Conservation (phyloP, 2,113 vertebrate species). For the Myrmecobius fasciatus region DNA sequence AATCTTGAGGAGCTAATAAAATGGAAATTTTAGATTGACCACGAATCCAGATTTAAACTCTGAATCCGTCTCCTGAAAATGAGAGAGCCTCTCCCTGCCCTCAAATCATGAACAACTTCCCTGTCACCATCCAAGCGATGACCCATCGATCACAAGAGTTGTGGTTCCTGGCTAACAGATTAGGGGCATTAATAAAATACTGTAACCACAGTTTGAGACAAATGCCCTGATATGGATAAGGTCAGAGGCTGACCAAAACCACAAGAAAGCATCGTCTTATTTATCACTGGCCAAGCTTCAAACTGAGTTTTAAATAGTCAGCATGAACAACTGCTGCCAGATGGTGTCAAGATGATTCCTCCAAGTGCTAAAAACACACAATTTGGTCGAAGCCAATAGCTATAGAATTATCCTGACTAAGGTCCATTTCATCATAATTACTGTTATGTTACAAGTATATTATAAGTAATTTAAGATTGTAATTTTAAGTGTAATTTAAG, state of each 20-base stretch:
- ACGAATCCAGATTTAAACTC: constrained; percentile 63
- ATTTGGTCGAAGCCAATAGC: constrained; percentile 64
- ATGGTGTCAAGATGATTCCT: constrained; percentile 81
- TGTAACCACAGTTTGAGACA: constrained; percentile 81
- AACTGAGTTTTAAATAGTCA: constrained; percentile 90
- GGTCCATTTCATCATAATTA: constrained; percentile 49
- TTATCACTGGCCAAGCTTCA: constrained; percentile 86
- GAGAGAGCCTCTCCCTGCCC: constrained; percentile 16
- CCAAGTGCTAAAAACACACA: constrained; percentile 70
- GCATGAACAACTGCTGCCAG: constrained; percentile 87
- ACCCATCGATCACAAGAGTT: constrained; percentile 69
- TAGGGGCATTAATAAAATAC: constrained; percentile 78
- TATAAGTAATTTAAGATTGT: constrained; percentile 13
- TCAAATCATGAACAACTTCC: constrained; percentile 54
- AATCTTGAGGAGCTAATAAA: constrained; percentile 44
- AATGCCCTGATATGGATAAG: constrained; percentile 81
- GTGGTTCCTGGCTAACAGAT: constrained; percentile 77
- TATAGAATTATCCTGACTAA: constrained; percentile 53
- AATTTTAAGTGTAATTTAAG: constrained; percentile 23
- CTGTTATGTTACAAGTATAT: neutral
- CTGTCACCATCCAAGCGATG: constrained; percentile 58
- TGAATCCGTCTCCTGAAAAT: constrained; percentile 53
- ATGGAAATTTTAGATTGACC: constrained; percentile 50
- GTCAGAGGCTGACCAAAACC: constrained; percentile 86
- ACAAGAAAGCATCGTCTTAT: constrained; percentile 85